phyloP scores from a whole-genome alignment of 1,140 invertebrate genomes.

The Zaprionus gabonicus region DNA sequence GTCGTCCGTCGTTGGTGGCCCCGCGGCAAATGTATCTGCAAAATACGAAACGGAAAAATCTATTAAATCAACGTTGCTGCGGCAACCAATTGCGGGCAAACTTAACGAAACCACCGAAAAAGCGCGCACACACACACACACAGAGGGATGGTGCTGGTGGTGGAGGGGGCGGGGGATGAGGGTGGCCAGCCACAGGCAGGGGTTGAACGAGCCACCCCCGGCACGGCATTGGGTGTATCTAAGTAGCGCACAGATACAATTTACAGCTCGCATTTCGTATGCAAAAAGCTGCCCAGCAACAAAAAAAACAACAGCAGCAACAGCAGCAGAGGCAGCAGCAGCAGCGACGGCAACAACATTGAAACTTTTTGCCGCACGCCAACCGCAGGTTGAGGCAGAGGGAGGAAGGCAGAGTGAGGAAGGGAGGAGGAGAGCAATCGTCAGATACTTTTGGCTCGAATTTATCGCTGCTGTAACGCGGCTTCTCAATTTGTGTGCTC shows the following conservation, averaged over 20 bases:
- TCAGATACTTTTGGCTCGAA: slow-evolving; percentile 78
- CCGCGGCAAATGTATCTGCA: slow-evolving; percentile 62
- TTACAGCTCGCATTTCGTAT: slow-evolving; percentile 82
- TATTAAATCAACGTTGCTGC: slow-evolving; percentile 84
- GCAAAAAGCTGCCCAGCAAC: slow-evolving; percentile 61
- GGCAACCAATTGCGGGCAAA: slow-evolving; percentile 84
- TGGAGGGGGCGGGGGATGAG: slow-evolving; percentile 18
- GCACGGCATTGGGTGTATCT: slow-evolving; percentile 70
- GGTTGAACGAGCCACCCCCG: slow-evolving; percentile 56
- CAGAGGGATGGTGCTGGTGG: slow-evolving; percentile 6
- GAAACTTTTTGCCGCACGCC: slow-evolving; percentile 63
- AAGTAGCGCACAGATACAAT: slow-evolving; percentile 82
- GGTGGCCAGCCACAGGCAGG: slow-evolving; percentile 1
- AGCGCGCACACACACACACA: slow-evolving; percentile 31
- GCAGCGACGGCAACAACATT: slow-evolving; percentile 15
- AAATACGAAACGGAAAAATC: slow-evolving; percentile 82
- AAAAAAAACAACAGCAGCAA: slow-evolving; percentile 6
- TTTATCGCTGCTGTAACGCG: slow-evolving; percentile 80
- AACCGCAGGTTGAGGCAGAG: slow-evolving; percentile 47
- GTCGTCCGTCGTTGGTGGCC: slow-evolving; percentile 19
- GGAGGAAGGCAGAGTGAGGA: background rate
- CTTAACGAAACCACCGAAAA: slow-evolving; percentile 77
- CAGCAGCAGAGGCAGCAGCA: slow-evolving; percentile 11
- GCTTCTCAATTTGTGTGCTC: slow-evolving; percentile 40
- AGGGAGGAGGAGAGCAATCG: slow-evolving; percentile 36